Conservation (phyloP, 2,888 invertebrate genomes). For the Scrobipalpa costella region DNA sequence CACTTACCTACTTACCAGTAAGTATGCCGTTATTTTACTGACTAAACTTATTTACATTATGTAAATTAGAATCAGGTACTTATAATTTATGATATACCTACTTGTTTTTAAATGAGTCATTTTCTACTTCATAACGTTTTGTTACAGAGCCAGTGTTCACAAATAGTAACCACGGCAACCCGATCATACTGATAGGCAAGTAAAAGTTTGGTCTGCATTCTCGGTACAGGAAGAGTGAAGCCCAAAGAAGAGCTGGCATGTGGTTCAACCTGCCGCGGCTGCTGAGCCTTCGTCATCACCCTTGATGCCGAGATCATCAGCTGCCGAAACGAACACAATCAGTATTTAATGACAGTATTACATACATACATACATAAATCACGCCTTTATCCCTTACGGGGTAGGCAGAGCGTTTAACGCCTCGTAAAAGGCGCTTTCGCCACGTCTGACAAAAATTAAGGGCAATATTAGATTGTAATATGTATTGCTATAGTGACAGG, state of each 20-base stretch:
- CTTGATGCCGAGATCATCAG: constrained; percentile 34
- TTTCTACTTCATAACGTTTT: neutral
- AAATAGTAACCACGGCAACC: neutral
- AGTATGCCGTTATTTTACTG: too few relatives aligned
- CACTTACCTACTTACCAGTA: too few relatives aligned
- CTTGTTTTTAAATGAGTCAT: too few relatives aligned
- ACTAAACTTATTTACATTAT: too few relatives aligned
- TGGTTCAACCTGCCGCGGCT: constrained; percentile 29
- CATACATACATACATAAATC: neutral
- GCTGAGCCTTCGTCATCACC: constrained; percentile 40
- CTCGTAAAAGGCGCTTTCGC: too few relatives aligned
- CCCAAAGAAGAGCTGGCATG: constrained; percentile 2
- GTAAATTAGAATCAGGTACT: too few relatives aligned
- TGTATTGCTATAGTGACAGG: too few relatives aligned
- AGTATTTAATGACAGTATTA: neutral
- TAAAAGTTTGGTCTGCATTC: constrained; percentile 15
- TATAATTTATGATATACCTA: too few relatives aligned
- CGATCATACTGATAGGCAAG: constrained; percentile 12
- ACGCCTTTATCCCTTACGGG: neutral
- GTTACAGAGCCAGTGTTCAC: constrained; percentile 4
- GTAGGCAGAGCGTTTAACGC: too few relatives aligned
- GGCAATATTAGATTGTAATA: too few relatives aligned
- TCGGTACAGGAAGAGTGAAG: neutral
- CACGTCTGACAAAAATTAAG: too few relatives aligned
- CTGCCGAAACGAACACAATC: neutral